These are phyloP conservation scores for Spilogale gracilis DNA, from an alignment of 2,113 vertebrate species.

Conservation along the genomic window DNA sequence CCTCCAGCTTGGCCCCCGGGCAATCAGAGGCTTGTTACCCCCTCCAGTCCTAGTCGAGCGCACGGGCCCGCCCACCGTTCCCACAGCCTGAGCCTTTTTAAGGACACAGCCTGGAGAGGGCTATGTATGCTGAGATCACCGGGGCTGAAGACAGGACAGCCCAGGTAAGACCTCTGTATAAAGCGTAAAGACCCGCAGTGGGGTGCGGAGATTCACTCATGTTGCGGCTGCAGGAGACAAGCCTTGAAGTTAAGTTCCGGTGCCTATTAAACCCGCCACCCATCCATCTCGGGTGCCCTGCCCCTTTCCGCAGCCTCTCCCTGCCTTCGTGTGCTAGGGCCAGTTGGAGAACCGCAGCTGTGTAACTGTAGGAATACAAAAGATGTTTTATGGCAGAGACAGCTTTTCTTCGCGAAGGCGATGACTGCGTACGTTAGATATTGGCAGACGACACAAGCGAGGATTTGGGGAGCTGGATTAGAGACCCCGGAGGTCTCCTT, in stretches of 20 bases:
- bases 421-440: background rate
- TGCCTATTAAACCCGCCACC: background rate
- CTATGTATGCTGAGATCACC: background rate
- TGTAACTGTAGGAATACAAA: background rate
- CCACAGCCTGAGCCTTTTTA: background rate
- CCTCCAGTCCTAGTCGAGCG: background rate
- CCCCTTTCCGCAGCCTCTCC: background rate
- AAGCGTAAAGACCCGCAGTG: background rate
- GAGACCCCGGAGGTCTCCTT: background rate
- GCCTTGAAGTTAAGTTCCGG: background rate
- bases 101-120: background rate
- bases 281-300: background rate
- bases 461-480: background rate
- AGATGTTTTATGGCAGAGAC: background rate
- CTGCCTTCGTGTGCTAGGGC: background rate
- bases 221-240: background rate
- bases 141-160: background rate
- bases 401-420: background rate
- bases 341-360: background rate
- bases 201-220: background rate
- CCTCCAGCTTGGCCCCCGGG: background rate
- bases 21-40: background rate
- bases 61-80: accelerated
- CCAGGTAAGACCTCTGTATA: background rate
- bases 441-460: background rate